A percentile compares a stretch with the other conserved stretches of the same genome.
Evolutionary conservation across 2,113 vertebrate species (phyloP).

Genomic region (Anoplopoma fimbria): DNA sequence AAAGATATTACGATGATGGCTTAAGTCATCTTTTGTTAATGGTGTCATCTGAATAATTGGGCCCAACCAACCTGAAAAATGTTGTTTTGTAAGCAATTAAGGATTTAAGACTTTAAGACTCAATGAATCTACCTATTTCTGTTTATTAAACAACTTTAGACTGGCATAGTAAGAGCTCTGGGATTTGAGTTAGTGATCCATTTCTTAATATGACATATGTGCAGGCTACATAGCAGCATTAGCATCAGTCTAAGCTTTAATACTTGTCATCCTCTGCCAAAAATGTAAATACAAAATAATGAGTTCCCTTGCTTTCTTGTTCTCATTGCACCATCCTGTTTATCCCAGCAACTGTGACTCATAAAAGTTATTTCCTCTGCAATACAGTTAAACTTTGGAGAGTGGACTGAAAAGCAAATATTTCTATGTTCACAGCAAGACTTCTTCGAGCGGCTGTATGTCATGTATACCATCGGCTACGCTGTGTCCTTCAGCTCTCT

Average conservation of each 20-base stretch:
- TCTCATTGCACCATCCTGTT: not conserved
- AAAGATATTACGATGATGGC: not conserved
- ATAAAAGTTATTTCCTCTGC: not conserved
- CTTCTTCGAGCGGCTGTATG: constrained; percentile 89
- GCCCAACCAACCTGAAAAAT: not conserved
- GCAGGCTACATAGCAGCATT: not conserved
- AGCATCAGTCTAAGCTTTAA: not conserved
- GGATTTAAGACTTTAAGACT: not conserved
- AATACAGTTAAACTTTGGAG: not conserved
- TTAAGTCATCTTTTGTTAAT: not conserved
- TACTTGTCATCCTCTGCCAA: not conserved
- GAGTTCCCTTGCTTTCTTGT: not conserved
- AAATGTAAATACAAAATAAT: not conserved
- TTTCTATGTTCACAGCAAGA: constrained; percentile 80
- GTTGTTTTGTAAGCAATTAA: not conserved
- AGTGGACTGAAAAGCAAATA: not conserved
- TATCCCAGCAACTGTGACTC: not conserved
- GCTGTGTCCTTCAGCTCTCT: constrained; percentile 90
- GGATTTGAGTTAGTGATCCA: not conserved
- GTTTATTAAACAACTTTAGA: not conserved
- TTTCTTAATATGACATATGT: not conserved
- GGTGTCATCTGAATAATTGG: not conserved
- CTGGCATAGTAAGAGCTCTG: not conserved
- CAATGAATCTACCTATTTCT: not conserved
- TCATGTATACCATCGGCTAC: constrained; percentile 92